phyloP scores from a whole-genome alignment of 2,113 vertebrate genomes.

The Halichoerus grypus region DNA sequence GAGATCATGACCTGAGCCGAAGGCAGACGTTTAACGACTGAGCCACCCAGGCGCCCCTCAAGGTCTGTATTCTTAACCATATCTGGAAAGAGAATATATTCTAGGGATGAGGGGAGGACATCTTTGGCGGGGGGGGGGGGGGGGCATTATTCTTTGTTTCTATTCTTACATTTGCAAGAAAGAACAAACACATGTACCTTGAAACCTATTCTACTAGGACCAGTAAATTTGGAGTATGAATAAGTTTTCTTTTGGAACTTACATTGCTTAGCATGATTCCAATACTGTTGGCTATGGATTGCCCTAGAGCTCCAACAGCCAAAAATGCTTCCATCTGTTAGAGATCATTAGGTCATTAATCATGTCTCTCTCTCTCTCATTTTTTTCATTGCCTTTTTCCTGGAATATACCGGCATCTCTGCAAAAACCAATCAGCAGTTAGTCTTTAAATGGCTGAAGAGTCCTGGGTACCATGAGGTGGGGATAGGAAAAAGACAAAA shows the following conservation, averaged over 20 bases:
- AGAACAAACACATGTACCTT: background rate
- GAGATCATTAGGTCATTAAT: background rate
- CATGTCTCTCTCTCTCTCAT: background rate
- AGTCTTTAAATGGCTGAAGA: conserved; percentile 5
- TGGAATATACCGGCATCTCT: background rate
- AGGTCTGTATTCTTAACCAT: background rate
- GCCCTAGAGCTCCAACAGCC: background rate
- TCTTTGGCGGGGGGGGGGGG: background rate
- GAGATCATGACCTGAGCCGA: no score
- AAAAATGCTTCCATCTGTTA: background rate
- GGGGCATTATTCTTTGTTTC: background rate
- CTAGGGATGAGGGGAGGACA: background rate
- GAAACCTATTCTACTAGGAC: background rate
- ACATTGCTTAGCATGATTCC: background rate
- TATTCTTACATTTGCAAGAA: background rate
- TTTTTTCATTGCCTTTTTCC: background rate
- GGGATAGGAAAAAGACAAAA: background rate
- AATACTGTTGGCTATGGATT: background rate
- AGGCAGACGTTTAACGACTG: no score
- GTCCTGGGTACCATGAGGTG: background rate
- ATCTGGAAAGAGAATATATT: background rate
- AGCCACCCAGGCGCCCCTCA: no score
- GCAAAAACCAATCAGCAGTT: background rate
- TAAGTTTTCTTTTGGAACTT: background rate
- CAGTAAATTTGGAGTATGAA: background rate